A percentile compares a stretch with the other conserved stretches of the same genome.
Evolutionary conservation across 2,113 vertebrate genomes (phyloP).

Genomic region (Carassius carassius): DNA sequence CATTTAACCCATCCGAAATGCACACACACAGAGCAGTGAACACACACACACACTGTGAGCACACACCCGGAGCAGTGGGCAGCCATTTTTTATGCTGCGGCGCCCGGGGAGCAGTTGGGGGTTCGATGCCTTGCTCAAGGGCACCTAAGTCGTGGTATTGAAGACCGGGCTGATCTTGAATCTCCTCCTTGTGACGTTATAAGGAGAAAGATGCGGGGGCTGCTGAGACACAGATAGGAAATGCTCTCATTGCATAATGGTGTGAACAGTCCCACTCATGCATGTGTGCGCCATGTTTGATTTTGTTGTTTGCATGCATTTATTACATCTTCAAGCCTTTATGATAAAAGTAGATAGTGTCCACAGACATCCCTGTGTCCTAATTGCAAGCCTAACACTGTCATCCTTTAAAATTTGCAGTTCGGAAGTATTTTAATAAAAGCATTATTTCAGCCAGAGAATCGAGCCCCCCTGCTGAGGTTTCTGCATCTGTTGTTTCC

Average conservation of each 20-base stretch:
- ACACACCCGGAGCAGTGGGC: too few relatives aligned
- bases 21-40: too few relatives aligned
- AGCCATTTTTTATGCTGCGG: too few relatives aligned
- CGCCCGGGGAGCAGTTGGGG: too few relatives aligned
- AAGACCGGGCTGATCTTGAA: too few relatives aligned
- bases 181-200: too few relatives aligned
- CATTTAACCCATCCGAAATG: too few relatives aligned
- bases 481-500: conserved; percentile 17
- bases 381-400: conserved; percentile 1
- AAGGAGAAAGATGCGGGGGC: conserved; percentile 73
- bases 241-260: conserved; percentile 74
- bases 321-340: neutral
- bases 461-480: conserved; percentile 18
- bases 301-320: conserved; percentile 38
- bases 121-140: too few relatives aligned
- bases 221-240: conserved; percentile 74
- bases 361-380: conserved; percentile 10
- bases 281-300: conserved; percentile 30
- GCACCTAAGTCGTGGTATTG: too few relatives aligned
- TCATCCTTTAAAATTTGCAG: neutral
- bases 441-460: conserved; percentile 5
- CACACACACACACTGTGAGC: too few relatives aligned
- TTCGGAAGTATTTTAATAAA: conserved; percentile 6
- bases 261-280: conserved; percentile 59
- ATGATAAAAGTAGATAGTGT: too few relatives aligned